Evolutionary conservation across 2,888 invertebrate species (phyloP), one percentile per base, ranked within the genome.

Genomic region (Microctonus aethiopoides): DNA sequence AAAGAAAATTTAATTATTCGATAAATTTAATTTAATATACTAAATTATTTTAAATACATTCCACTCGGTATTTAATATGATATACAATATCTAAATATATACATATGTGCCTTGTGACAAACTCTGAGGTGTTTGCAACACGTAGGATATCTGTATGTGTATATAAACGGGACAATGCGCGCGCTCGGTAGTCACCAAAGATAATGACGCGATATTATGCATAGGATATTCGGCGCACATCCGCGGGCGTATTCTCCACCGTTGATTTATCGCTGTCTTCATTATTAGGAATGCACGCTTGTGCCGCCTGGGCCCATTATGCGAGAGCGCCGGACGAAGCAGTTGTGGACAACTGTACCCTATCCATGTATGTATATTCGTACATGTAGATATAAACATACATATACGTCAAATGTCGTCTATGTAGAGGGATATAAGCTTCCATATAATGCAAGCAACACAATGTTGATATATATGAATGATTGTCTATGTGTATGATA

Each of bases 211-310:
- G 82, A 85, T 85, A 85, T 86, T 85, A 86, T 85, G 86, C 85
- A 85, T 83, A 84, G 85, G 83, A 84, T 86, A 84, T 86, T 86
- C 85, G 85, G 84, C 79, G 84, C 81, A 82, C 83, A 85, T 85
- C 85, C 84, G 85, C 83, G 84, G 81, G 82, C 83, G 82, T 84
- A 86, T 86, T 85, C 86, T 84, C 82, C 80, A 77, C 26, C 80
- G 82, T 85, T 86, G 86, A 86, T 86, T 86, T 86, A 86, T 86
- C 84, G 86, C 83, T 84, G 85, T 86, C 86, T 86, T 86, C 86
- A 84, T 86, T 86, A 86, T 86, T 86, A 86, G 86, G 85, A 86
- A 86, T 86, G 85, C 86, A 84, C 81, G 81, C 81, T 80, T 78
- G 81, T 78, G 78, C 70, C 72, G 74, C 70, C 69, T 64, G 67